Base-by-base conservation (phyloP, 2,113 vertebrate genomes). In the Prunella fulvescens region DNA sequence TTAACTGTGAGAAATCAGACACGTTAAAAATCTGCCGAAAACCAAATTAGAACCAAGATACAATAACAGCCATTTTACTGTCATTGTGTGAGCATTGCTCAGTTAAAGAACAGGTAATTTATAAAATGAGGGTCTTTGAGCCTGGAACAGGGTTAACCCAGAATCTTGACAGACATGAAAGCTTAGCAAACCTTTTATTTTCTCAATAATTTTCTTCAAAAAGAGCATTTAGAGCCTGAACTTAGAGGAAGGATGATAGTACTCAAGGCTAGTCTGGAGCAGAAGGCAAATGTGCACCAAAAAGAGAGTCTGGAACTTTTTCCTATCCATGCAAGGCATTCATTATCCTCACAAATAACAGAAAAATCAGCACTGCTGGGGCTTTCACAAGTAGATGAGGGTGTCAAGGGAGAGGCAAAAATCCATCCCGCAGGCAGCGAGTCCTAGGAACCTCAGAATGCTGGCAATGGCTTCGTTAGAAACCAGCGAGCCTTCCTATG, bases 391-490 rank as follows among this genome's bases (percentile, higher is more conserved):
- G 93, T 74, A 91, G 72, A 91, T 82, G 93, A 96, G 89, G 87
- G 91, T 94, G 91, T 96, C 92, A 86, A 94, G 77, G 93, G 92
- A 94, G 87, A 95, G 92, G 92, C 92, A 95, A 94, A 96, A 96
- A 96, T 96, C 83, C 90, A 86, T 94, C 83, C 93, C 70, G 22
- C 92, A 94, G 90, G 86, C 91, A 95, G 86, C 31, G 60, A 94
- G 89, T 88, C 84, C 86, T 76, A 74, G 81, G 91, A 95, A 93
- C 92, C 92, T 91, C 95, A 96, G 91, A 93, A 93, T 95, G 93
- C 93, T 97, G 93, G 89, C 95, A 96, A 24, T 91, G 67, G 86
- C 91, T 88, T 95, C 86, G 1, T 93, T 82, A 97, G 93, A 97
- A 97, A 95, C 95, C 94, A 95, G 87, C 91, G 84, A 60, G 88